Evolutionary conservation across 92 coral and sea anemone genomes (phyloP).

Genomic region (Palythoa caribaeorum): DNA sequence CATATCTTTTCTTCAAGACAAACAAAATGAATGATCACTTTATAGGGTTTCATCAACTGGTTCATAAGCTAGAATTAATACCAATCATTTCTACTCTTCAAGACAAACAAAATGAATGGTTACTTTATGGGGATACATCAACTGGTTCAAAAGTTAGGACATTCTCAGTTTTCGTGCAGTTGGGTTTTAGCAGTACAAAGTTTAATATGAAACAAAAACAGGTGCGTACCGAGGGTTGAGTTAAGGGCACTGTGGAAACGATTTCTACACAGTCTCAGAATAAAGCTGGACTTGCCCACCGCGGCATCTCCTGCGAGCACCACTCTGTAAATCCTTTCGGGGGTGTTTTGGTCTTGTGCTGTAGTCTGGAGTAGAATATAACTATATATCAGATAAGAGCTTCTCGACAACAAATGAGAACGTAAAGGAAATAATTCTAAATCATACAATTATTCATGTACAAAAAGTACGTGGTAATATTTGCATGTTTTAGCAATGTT

Average conservation of each 20-base stretch:
- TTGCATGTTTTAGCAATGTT: too few relatives aligned
- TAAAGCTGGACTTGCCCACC: slow-evolving; percentile 99
- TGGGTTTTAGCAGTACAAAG: too few relatives aligned
- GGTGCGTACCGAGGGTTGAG: slow-evolving; percentile 90
- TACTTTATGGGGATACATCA: too few relatives aligned
- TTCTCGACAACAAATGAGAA: neutral
- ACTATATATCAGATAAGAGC: neutral
- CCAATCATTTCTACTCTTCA: too few relatives aligned
- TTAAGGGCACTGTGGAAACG: slow-evolving; percentile 92
- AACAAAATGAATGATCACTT: too few relatives aligned
- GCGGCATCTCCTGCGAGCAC: slow-evolving; percentile 99
- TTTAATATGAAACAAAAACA: neutral
- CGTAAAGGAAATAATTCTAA: neutral
- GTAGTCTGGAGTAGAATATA: slow-evolving; percentile 54
- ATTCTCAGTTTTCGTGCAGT: too few relatives aligned
- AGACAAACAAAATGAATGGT: too few relatives aligned
- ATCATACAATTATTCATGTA: neutral
- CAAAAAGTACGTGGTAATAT: neutral
- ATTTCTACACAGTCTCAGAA: slow-evolving; percentile 92
- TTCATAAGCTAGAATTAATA: too few relatives aligned
- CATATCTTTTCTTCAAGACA: too few relatives aligned
- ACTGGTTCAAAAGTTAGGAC: too few relatives aligned
- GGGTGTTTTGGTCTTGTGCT: slow-evolving; percentile 62
- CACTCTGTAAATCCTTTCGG: slow-evolving; percentile 95
- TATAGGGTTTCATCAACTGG: too few relatives aligned